These are phyloP conservation scores for Lethrus apterus DNA, from an alignment of 1,140 invertebrate species.

Conservation along the genomic window DNA sequence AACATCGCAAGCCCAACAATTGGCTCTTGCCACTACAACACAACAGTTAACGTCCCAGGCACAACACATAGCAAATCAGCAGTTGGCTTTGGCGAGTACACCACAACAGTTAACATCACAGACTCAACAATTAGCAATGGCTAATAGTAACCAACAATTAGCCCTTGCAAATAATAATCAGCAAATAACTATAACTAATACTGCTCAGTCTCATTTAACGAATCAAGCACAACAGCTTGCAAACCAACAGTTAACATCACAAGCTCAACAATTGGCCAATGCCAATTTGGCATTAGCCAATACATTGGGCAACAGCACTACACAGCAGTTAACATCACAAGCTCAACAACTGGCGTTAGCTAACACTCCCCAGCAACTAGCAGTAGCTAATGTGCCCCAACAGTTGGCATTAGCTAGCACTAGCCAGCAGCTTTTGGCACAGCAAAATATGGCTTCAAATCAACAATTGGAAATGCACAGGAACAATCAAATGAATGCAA, in stretches of 20 bases:
- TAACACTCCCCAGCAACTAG: conserved; percentile 29
- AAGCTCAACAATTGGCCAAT: conserved; percentile 34
- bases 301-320: conserved; percentile 17
- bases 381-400: conserved; percentile 26
- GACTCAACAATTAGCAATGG: conserved; percentile 32
- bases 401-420: conserved; percentile 29
- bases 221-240: conserved; percentile 34
- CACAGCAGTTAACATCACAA: conserved; percentile 27
- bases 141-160: conserved; percentile 22
- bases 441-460: conserved; percentile 36
- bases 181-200: conserved; percentile 19
- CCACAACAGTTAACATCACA: conserved; percentile 30
- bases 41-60: conserved; percentile 35
- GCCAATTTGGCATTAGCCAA: conserved; percentile 17
- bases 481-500: conserved; percentile 35
- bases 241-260: conserved; percentile 35
- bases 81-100: conserved; percentile 29
- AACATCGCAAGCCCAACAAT: conserved; percentile 36
- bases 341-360: conserved; percentile 31
- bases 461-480: conserved; percentile 38
- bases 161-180: conserved; percentile 23
- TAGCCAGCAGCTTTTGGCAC: conserved; percentile 31
- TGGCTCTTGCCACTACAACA: conserved; percentile 33
- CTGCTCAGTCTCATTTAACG: conserved; percentile 15
- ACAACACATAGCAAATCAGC: conserved; percentile 35